These are phyloP conservation scores for Chiloscyllium plagiosum DNA, from an alignment of 2,113 vertebrate species.

Conservation along the genomic window DNA sequence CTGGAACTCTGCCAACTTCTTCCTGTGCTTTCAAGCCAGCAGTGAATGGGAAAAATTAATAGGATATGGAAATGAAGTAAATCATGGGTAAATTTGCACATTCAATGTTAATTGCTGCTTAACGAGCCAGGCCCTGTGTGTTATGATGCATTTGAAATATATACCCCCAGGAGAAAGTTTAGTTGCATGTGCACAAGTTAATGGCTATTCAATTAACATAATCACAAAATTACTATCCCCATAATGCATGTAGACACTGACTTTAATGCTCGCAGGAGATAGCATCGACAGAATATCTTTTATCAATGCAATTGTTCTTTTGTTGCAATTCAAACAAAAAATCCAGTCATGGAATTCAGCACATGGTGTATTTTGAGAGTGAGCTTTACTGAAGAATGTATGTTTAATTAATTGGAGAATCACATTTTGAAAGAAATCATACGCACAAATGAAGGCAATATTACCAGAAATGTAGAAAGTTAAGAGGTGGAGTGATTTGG, in stretches of 20 bases:
- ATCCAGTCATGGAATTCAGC: neutral
- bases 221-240: constrained; percentile 11
- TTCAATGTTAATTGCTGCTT: constrained; percentile 18
- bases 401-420: neutral
- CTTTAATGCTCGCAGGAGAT: neutral
- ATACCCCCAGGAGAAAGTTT: constrained; percentile 14
- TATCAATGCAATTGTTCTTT: neutral
- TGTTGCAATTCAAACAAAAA: neutral
- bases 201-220: constrained; percentile 17
- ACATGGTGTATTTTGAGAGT: neutral
- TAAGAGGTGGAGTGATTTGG: neutral
- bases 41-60: constrained; percentile 4
- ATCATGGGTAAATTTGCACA: constrained; percentile 14
- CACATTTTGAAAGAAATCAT: neutral
- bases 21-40: neutral
- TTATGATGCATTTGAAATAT: constrained; percentile 8
- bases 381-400: neutral
- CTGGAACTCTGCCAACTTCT: neutral
- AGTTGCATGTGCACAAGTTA: constrained; percentile 2
- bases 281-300: neutral
- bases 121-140: neutral
- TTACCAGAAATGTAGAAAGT: neutral
- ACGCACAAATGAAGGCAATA: neutral
- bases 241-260: neutral
- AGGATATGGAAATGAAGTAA: constrained; percentile 22